Percentiles rank a stretch among this genome's conserved stretches.
phyloP scores from a whole-genome alignment of 2,113 vertebrate species.

The Vimba vimba region DNA sequence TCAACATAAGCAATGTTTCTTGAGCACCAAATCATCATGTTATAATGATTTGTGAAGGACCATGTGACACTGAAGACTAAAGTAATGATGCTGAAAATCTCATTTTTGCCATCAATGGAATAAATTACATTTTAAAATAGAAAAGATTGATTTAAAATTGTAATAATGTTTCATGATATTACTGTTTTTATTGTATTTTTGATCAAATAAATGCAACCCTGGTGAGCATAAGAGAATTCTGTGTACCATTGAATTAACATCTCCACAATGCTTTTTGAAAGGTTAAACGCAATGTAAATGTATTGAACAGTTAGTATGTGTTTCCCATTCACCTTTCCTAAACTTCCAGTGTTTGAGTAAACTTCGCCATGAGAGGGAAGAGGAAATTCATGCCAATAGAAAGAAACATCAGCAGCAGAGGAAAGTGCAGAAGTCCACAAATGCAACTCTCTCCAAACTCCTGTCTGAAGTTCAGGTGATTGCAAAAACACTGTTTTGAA shows the following conservation, averaged over 20 bases:
- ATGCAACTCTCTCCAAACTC: conserved; percentile 61
- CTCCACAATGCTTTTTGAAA: not conserved
- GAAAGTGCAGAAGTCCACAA: conserved; percentile 53
- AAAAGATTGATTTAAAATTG: not conserved
- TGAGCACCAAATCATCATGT: not conserved
- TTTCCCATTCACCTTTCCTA: not conserved
- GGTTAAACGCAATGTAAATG: not conserved
- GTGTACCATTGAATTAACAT: not conserved
- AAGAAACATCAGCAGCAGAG: conserved; percentile 54
- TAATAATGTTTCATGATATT: not conserved
- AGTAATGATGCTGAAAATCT: not conserved
- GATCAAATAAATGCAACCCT: not conserved
- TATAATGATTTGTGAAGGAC: not conserved
- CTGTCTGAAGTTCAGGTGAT: conserved; percentile 64
- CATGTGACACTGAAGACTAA: not conserved
- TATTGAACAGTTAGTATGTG: not conserved
- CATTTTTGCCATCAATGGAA: not conserved
- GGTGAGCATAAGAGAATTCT: not conserved
- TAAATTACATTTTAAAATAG: not conserved
- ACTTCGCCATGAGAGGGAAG: conserved; percentile 61
- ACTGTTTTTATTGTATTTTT: not conserved
- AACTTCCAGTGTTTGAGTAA: conserved; percentile 66
- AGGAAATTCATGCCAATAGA: conserved; percentile 49
- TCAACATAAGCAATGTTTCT: not conserved
- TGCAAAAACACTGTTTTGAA: not conserved